Percentiles rank a stretch among this genome's conserved stretches.
These are phyloP conservation scores for Meteorus sp. DNA, from an alignment of 1,140 invertebrate species.

Conservation along the genomic window DNA sequence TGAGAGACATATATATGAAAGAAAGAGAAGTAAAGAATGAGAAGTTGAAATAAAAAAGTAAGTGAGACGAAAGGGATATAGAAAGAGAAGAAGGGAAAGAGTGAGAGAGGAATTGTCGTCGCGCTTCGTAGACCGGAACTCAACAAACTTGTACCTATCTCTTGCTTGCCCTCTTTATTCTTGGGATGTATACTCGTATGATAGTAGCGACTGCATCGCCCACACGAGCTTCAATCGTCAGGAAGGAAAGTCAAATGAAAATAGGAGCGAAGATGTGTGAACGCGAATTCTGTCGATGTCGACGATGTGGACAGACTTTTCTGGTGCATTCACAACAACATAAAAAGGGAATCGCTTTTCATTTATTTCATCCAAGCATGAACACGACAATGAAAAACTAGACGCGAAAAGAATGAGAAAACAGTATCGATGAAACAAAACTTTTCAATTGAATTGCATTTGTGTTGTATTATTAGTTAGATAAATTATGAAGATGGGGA, in stretches of 20 bases:
- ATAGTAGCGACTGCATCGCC: background rate
- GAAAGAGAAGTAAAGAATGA: slow-evolving; percentile 20
- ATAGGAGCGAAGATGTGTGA: slow-evolving; percentile 17
- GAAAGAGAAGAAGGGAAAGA: slow-evolving; percentile 25
- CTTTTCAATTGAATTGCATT: too few species aligned
- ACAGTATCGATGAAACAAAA: too few species aligned
- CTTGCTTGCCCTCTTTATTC: background rate
- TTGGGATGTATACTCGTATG: too few species aligned
- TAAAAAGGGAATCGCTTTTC: background rate
- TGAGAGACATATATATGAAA: slow-evolving; percentile 22
- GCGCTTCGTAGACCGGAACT: slow-evolving; percentile 41
- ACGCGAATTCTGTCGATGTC: slow-evolving; percentile 17
- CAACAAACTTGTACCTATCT: slow-evolving; percentile 6
- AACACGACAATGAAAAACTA: background rate
- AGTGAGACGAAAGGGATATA: slow-evolving; percentile 26
- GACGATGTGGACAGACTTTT: background rate
- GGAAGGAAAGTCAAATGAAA: slow-evolving; percentile 24
- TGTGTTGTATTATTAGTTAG: background rate
- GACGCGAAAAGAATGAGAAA: background rate
- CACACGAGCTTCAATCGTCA: background rate
- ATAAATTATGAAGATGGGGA: background rate
- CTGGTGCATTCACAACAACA: background rate
- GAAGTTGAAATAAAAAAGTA: slow-evolving; percentile 20
- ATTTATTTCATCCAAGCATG: too few species aligned
- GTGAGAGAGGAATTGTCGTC: slow-evolving; percentile 32